Percentiles rank a stretch among this genome's conserved stretches.
Conservation (phyloP, 2,888 invertebrate species). For the Laspeyria flexula region DNA sequence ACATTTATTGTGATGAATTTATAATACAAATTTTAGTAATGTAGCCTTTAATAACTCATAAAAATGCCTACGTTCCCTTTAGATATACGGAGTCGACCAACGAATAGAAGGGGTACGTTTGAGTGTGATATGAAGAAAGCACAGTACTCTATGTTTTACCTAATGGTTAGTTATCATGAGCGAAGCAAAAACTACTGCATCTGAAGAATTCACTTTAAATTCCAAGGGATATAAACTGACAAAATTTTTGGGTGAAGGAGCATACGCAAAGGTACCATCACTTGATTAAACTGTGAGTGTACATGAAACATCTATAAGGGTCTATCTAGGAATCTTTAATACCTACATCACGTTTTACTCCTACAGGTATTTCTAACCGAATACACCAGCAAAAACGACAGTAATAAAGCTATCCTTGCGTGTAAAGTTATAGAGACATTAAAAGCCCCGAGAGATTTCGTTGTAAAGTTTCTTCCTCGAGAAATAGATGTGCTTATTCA, state of each 20-base stretch:
- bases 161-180: constrained; percentile 70
- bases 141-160: constrained; percentile 52
- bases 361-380: constrained; percentile 77
- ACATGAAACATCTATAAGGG: background rate
- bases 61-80: constrained; percentile 67
- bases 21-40: constrained; percentile 41
- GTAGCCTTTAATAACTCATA: constrained; percentile 40
- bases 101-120: constrained; percentile 44
- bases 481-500: constrained; percentile 92
- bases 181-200: constrained; percentile 74
- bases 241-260: constrained; percentile 90
- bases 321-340: too few relatives aligned
- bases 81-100: constrained; percentile 51
- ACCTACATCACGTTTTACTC: too few relatives aligned
- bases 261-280: constrained; percentile 90
- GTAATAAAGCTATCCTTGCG: constrained; percentile 78
- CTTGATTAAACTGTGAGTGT: background rate
- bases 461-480: constrained; percentile 92
- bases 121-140: constrained; percentile 42
- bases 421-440: constrained; percentile 91
- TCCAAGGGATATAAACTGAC: constrained; percentile 87
- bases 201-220: constrained; percentile 79
- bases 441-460: constrained; percentile 92
- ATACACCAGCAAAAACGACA: constrained; percentile 63
- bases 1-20: constrained; percentile 46